Conservation (phyloP, 2,113 vertebrate genomes). For the Trogon melanurus region DNA sequence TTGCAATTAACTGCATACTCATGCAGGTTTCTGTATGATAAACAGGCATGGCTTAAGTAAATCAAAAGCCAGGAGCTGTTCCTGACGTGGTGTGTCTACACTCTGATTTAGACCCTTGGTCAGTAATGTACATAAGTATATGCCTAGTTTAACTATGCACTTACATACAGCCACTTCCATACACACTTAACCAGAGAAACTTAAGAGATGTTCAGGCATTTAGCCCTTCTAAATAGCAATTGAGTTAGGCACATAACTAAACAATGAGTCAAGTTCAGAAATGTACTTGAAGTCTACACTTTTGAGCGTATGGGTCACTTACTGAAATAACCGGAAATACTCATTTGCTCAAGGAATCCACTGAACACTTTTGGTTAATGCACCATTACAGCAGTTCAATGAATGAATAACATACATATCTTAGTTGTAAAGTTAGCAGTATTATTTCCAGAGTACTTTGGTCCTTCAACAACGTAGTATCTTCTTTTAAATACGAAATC, state of each 20-base stretch:
- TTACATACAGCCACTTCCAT: neutral
- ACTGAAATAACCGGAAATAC: neutral
- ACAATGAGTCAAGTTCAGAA: neutral
- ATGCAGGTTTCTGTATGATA: neutral
- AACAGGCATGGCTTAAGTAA: neutral
- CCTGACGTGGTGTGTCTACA: neutral
- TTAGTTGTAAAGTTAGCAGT: neutral
- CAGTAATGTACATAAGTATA: neutral
- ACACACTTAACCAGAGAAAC: neutral
- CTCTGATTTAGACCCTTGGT: neutral
- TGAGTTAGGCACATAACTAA: neutral
- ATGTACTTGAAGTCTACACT: neutral
- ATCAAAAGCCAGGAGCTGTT: neutral
- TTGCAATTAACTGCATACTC: neutral
- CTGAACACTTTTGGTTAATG: neutral
- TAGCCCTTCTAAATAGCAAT: neutral
- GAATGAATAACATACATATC: neutral
- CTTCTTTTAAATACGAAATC: neutral
- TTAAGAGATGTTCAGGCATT: neutral
- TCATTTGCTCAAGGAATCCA: neutral
- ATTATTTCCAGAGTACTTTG: neutral
- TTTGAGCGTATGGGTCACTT: neutral
- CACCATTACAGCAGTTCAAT: neutral
- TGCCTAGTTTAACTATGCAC: slow-evolving; percentile 28
- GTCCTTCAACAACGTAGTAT: neutral